A percentile compares a stretch with the other conserved stretches of the same genome.
Conservation (phyloP, 2,888 invertebrate species). For the Cryptocephalus primarius region DNA sequence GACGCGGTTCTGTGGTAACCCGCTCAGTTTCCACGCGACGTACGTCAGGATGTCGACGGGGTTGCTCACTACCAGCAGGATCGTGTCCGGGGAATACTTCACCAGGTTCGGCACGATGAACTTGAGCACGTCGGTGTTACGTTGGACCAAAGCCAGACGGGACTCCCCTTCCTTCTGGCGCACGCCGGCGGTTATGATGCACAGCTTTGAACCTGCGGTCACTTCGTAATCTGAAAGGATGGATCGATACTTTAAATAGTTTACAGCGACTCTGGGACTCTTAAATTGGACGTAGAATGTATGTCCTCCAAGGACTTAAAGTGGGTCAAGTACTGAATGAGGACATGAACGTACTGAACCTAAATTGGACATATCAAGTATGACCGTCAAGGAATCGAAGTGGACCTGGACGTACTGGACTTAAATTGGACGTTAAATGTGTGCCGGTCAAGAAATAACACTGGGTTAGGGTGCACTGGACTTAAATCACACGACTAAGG, state of each 20-base stretch:
- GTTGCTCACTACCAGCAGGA: conserved; percentile 80
- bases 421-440: too few species aligned
- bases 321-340: too few species aligned
- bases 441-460: too few species aligned
- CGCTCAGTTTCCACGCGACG: conserved; percentile 90
- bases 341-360: too few species aligned
- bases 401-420: too few species aligned
- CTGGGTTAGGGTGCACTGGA: too few species aligned
- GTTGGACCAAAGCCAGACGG: conserved; percentile 76
- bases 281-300: too few species aligned
- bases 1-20: conserved; percentile 73
- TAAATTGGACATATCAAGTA: too few species aligned
- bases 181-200: conserved; percentile 88
- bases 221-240: conserved; percentile 53
- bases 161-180: conserved; percentile 83
- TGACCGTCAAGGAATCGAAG: too few species aligned
- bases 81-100: conserved; percentile 75
- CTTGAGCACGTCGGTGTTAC: conserved; percentile 84
- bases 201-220: conserved; percentile 70
- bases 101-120: conserved; percentile 72
- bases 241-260: background rate
- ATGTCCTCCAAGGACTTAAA: too few species aligned
- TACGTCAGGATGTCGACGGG: conserved; percentile 89
- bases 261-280: too few species aligned
- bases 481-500: too few species aligned